These are phyloP conservation scores for Amblyjoppa fuscipennis DNA, from an alignment of 2,888 invertebrate species.

Conservation along the genomic window DNA sequence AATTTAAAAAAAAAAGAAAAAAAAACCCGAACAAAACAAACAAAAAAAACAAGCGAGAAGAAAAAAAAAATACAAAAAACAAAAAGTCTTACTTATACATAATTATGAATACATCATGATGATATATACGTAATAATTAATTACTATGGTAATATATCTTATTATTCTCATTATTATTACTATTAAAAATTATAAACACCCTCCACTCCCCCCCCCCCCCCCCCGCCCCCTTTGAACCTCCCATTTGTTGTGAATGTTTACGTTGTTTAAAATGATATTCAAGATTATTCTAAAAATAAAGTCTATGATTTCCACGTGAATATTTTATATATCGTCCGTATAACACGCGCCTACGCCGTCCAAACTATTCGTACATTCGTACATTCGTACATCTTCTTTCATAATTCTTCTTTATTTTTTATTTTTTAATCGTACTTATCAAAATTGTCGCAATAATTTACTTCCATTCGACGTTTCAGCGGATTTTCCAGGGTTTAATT, in stretches of 20 bases:
- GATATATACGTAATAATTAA: conserved; percentile 73
- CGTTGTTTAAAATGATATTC: conserved; percentile 81
- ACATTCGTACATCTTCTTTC: background rate
- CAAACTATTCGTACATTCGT: background rate
- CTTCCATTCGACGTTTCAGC: background rate
- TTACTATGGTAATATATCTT: conserved; percentile 76
- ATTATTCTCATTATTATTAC: conserved; percentile 72
- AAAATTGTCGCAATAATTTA: background rate
- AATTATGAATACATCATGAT: conserved; percentile 66
- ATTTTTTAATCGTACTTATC: background rate
- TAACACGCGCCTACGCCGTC: conserved; percentile 7
- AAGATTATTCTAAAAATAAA: conserved; percentile 81
- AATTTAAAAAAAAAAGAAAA: conserved; percentile 38
- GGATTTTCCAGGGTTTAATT: background rate
- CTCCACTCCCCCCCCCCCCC: conserved; percentile 59
- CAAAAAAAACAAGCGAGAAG: conserved; percentile 44
- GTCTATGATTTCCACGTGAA: conserved; percentile 79
- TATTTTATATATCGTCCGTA: conserved; percentile 44
- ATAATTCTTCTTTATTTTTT: background rate
- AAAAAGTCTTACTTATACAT: conserved; percentile 74
- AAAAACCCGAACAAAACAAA: conserved; percentile 14
- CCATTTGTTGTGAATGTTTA: conserved; percentile 82
- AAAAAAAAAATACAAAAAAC: too few species aligned
- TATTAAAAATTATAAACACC: conserved; percentile 70
- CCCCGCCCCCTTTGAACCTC: conserved; percentile 75